Base-by-base conservation (phyloP, 1,140 invertebrate genomes). In the Centruroides vittatus region DNA sequence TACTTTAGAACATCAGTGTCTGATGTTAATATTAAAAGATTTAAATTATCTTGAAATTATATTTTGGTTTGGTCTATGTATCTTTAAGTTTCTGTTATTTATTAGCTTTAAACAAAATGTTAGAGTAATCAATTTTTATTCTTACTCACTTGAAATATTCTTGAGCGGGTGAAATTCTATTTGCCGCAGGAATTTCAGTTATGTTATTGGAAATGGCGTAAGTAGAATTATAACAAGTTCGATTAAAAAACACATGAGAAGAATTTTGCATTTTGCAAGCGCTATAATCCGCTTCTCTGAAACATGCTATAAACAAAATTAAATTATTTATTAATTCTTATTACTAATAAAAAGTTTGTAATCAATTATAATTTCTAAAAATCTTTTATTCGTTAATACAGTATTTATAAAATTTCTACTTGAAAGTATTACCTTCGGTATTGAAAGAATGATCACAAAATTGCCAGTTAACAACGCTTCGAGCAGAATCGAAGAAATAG, bases 401-500 rank as follows among this genome's bases (percentile, higher is more conserved):
- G 5, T 41, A 41, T 41, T 41, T 41, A 41, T 6, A 50, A 34
- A 41, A 54, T 52, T 60, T 35, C 23, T 58, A 63, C 51, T 67
- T 36, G 23, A 53, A 53, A 53, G 3, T 66, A 49, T 61, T 59
- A 67, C 64, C 60, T 49, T 58, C 56, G 10, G 65, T 66, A 36
- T 69, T 67, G 58, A 63, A 68, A 47, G 55, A 46, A 58, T 76
- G 73, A 79, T 79, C 76, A 68, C 85, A 87, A 48, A 76, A 71
- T 3, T 82, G 72, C 85, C 85, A 87, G 0, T 83, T 84, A 12
- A 86, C 69, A 48, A 69, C 72, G 0, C 78, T 73, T 4, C 75
- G 70, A 65, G 86, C 85, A 11, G 82, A 83, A 62, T 79, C 78
- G 3, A 82, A 70, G 58, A 86, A 71, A 67, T 86, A 86, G 64